phyloP scores from a whole-genome alignment of 2,113 vertebrate species.

The Aramus guarauna region DNA sequence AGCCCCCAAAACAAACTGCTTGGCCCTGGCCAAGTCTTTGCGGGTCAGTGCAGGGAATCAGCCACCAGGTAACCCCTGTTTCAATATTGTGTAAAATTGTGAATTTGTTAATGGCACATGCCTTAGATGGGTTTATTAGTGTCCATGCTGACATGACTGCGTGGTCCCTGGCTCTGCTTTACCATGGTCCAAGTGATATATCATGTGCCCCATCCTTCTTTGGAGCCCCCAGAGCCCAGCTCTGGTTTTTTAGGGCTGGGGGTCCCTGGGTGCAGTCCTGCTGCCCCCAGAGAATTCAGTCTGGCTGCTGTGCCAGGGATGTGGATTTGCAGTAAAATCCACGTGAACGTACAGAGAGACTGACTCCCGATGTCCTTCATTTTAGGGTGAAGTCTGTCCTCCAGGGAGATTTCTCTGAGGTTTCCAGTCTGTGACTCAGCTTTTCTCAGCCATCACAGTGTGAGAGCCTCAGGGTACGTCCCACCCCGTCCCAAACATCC shows the following conservation, averaged over 20 bases:
- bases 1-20: neutral
- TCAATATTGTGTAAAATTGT: neutral
- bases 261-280: fast-evolving
- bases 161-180: neutral
- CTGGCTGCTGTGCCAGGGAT: neutral
- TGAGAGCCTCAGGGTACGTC: neutral
- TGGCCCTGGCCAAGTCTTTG: neutral
- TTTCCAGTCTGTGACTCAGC: fast-evolving
- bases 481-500: neutral
- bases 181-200: fast-evolving
- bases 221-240: neutral
- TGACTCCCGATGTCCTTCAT: neutral
- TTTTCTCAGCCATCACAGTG: neutral
- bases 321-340: neutral
- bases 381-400: neutral
- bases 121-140: neutral
- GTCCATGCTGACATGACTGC: neutral
- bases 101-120: neutral
- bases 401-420: neutral
- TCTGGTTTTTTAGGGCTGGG: neutral
- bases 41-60: neutral
- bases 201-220: fast-evolving
- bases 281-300: neutral
- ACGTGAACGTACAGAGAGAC: neutral
- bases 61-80: neutral